Percentiles rank a stretch among this genome's conserved stretches.
Conservation (phyloP, 2,797 vertebrate genomes). For the Pagetopsis macropterus region DNA sequence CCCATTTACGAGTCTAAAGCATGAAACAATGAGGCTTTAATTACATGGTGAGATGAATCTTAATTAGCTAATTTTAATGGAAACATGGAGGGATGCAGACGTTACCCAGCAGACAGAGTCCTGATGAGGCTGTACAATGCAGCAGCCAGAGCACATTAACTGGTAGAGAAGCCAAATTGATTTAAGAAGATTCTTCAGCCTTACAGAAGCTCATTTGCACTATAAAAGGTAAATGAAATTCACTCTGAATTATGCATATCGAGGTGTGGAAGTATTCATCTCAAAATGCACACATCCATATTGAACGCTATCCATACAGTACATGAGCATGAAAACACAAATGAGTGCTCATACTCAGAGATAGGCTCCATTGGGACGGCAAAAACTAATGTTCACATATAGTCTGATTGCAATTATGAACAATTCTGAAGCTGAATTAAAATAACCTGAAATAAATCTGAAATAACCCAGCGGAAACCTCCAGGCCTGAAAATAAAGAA, state of each 20-base stretch:
- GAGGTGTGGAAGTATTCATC: constrained; percentile 50
- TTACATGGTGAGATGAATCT: constrained; percentile 67
- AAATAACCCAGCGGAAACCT: constrained; percentile 2
- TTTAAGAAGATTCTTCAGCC: constrained; percentile 73
- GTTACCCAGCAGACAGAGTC: constrained; percentile 61
- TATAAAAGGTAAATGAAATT: constrained; percentile 75
- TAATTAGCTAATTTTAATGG: constrained; percentile 71
- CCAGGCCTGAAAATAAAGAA: no score
- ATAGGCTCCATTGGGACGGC: constrained; percentile 11
- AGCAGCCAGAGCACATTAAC: constrained; percentile 69
- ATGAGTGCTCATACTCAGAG: constrained; percentile 6
- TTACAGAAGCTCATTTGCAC: constrained; percentile 78
- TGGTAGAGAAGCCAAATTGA: constrained; percentile 75
- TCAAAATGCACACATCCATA: constrained; percentile 54
- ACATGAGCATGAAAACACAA: constrained; percentile 33
- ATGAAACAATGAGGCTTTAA: constrained; percentile 51
- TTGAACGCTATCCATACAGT: constrained; percentile 19
- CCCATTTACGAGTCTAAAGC: constrained; percentile 23
- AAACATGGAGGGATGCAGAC: constrained; percentile 63
- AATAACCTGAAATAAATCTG: neutral
- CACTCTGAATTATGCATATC: constrained; percentile 66
- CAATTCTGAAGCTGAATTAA: neutral
- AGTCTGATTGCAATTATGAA: constrained; percentile 12
- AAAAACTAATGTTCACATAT: constrained; percentile 4
- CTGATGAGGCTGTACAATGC: constrained; percentile 72